Percentiles rank a stretch among this genome's conserved stretches.
Evolutionary conservation across 2,113 vertebrate species (phyloP).

Genomic region (Vidua macroura): DNA sequence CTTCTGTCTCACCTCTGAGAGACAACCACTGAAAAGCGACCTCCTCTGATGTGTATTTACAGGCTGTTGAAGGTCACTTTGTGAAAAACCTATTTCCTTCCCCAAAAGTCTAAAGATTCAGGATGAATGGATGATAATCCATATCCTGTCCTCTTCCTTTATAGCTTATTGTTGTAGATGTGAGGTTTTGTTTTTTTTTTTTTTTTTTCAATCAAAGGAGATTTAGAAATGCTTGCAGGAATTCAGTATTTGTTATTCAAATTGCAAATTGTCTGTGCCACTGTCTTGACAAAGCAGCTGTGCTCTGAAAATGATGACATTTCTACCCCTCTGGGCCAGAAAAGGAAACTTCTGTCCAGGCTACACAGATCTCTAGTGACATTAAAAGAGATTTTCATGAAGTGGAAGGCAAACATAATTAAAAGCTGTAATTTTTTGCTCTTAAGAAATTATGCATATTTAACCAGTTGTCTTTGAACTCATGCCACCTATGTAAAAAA

Average conservation of each 20-base stretch:
- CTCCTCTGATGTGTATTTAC: not conserved
- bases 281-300: constrained; percentile 31
- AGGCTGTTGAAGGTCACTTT: not conserved
- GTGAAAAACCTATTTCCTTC: not conserved
- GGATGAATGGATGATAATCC: not conserved
- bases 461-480: constrained; percentile 61
- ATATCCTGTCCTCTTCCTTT: not conserved
- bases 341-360: constrained; percentile 31
- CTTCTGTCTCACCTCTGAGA: not conserved
- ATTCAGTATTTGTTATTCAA: constrained; percentile 25
- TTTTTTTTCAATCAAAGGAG: not conserved
- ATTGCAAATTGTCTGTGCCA: not conserved
- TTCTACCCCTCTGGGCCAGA: not conserved
- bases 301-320: constrained; percentile 7
- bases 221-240: constrained; percentile 8
- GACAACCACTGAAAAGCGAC: not conserved
- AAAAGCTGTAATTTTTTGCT: constrained; percentile 57
- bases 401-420: constrained; percentile 54
- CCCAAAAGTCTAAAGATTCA: not conserved
- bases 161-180: not conserved
- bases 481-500: constrained; percentile 32
- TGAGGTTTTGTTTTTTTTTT: not conserved
- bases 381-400: constrained; percentile 45
- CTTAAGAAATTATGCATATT: constrained; percentile 61
- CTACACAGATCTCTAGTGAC: constrained; percentile 1